Evolutionary conservation across 2,113 vertebrate genomes (phyloP).

Genomic region (Saimiri boliviensis): DNA sequence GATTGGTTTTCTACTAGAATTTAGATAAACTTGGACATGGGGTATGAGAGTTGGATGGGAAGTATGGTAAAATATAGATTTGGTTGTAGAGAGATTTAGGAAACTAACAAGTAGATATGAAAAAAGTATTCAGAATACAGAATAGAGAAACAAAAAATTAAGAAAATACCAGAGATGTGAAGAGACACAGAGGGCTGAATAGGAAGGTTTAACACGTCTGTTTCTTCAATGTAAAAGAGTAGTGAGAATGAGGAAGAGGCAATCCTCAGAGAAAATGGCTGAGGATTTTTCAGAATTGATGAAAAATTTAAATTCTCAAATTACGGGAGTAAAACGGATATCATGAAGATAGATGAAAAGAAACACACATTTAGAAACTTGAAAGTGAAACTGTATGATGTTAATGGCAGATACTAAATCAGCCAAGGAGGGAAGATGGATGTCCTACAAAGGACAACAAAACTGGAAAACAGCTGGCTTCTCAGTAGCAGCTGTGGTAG

Average conservation of each 20-base stretch:
- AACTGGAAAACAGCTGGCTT: neutral
- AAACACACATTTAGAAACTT: neutral
- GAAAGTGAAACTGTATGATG: neutral
- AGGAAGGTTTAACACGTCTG: neutral
- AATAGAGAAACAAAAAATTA: neutral
- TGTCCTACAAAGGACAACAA: neutral
- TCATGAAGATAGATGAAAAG: neutral
- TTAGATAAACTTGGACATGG: neutral
- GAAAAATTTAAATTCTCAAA: neutral
- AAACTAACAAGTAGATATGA: neutral
- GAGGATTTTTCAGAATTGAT: neutral
- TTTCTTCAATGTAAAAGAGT: neutral
- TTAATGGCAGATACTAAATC: neutral
- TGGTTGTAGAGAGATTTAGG: neutral
- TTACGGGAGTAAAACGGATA: neutral
- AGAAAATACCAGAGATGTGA: neutral
- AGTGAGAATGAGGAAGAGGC: neutral
- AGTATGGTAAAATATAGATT: neutral
- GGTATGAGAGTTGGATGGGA: neutral
- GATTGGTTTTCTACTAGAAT: neutral
- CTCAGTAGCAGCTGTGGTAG: neutral
- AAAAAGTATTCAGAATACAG: neutral
- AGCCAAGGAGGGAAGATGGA: neutral
- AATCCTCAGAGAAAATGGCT: neutral
- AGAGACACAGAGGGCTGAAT: neutral